Conservation (phyloP, 2,113 vertebrate species). For the Tetrax tetrax region DNA sequence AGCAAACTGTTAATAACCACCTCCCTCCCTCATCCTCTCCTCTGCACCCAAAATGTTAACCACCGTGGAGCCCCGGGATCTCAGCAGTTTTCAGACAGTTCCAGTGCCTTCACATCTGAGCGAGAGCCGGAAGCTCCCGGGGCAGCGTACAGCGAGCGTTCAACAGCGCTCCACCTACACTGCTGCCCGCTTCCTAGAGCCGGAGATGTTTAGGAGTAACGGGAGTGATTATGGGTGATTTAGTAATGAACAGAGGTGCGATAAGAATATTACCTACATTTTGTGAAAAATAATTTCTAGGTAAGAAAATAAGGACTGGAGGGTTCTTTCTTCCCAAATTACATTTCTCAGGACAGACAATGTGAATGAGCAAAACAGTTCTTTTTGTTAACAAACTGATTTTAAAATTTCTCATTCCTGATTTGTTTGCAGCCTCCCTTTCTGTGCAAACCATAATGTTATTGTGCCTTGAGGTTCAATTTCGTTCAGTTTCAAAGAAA, state of each 20-base stretch:
- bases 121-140: neutral
- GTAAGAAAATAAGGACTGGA: neutral
- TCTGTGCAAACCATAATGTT: neutral
- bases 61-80: fast-evolving
- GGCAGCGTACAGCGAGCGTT: neutral
- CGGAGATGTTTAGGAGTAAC: neutral
- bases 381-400: neutral
- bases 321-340: neutral
- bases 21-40: neutral
- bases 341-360: neutral
- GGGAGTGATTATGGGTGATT: neutral
- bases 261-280: neutral
- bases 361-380: neutral
- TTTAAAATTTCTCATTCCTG: neutral
- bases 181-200: neutral
- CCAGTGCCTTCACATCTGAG: neutral
- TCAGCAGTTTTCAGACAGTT: neutral
- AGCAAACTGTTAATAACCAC: neutral
- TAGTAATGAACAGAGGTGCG: neutral
- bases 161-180: neutral
- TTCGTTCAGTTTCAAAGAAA: neutral
- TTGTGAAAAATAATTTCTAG: neutral
- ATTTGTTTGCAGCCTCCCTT: neutral
- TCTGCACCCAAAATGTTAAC: neutral
- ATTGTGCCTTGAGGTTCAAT: neutral